Evolutionary conservation across 2,113 vertebrate genomes (phyloP).

Genomic region (Ondatra zibethicus): DNA sequence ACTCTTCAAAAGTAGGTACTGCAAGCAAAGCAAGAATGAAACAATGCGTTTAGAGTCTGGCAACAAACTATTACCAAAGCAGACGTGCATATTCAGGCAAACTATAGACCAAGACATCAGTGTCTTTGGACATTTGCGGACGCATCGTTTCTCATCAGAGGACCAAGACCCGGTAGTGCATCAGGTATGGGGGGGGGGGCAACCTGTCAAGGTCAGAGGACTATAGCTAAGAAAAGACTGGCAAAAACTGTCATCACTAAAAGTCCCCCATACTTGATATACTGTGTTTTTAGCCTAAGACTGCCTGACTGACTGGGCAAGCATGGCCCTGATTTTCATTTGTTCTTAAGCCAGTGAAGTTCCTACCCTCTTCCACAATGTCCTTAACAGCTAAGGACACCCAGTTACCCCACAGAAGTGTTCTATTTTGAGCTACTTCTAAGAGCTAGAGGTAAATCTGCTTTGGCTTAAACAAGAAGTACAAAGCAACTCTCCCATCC

Average conservation of each 20-base stretch:
- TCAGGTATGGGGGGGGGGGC: not conserved
- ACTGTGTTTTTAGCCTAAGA: not conserved
- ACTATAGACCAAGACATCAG: not conserved
- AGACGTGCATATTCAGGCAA: not conserved
- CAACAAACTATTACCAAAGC: not conserved
- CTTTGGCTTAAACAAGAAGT: not conserved
- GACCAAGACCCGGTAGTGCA: not conserved
- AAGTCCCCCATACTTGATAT: not conserved
- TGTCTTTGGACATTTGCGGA: not conserved
- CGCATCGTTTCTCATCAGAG: not conserved
- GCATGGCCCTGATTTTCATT: not conserved
- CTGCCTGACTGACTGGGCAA: not conserved
- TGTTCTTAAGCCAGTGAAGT: not conserved
- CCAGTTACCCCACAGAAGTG: not conserved
- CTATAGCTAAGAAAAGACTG: not conserved
- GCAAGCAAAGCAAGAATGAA: slow-evolving; percentile 26
- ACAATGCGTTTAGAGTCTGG: not conserved
- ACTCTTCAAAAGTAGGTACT: slow-evolving; percentile 41
- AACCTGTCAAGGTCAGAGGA: not conserved
- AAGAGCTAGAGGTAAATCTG: not conserved
- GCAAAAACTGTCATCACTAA: not conserved
- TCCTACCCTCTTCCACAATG: not conserved
- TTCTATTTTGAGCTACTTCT: slow-evolving; percentile 18
- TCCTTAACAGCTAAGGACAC: not conserved
- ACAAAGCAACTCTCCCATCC: not conserved